Evolutionary conservation across 2,797 vertebrate species (phyloP).

Genomic region (Hipposideros larvatus): DNA sequence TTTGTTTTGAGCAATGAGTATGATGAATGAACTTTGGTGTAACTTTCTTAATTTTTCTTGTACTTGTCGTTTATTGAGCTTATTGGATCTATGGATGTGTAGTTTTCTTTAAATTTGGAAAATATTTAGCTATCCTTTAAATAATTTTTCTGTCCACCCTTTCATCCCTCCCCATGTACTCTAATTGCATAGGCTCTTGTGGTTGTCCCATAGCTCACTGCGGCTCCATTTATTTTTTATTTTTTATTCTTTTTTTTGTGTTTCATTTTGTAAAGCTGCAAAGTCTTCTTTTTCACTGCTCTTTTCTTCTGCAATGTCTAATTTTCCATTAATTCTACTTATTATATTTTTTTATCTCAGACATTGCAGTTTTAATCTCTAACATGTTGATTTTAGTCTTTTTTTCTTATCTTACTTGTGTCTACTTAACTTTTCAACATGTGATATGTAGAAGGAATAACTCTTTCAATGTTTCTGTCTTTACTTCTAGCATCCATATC

Average conservation of each 20-base stretch:
- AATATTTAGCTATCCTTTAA: background rate
- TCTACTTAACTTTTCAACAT: background rate
- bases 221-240: background rate
- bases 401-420: background rate
- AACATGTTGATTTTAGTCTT: background rate
- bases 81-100: background rate
- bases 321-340: background rate
- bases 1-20: background rate
- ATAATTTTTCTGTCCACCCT: background rate
- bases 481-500: background rate
- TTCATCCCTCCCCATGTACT: background rate
- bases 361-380: background rate
- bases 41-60: background rate
- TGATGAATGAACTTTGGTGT: background rate
- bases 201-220: background rate
- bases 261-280: background rate
- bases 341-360: background rate
- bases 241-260: background rate
- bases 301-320: background rate
- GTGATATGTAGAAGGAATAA: background rate
- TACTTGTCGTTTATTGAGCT: background rate
- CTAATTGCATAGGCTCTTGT: background rate
- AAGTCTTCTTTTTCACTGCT: background rate
- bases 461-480: background rate
- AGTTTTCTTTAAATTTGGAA: conserved; percentile 20